These are phyloP conservation scores for Chaetodon trifascialis DNA, from an alignment of 2,113 vertebrate species.

Conservation along the genomic window DNA sequence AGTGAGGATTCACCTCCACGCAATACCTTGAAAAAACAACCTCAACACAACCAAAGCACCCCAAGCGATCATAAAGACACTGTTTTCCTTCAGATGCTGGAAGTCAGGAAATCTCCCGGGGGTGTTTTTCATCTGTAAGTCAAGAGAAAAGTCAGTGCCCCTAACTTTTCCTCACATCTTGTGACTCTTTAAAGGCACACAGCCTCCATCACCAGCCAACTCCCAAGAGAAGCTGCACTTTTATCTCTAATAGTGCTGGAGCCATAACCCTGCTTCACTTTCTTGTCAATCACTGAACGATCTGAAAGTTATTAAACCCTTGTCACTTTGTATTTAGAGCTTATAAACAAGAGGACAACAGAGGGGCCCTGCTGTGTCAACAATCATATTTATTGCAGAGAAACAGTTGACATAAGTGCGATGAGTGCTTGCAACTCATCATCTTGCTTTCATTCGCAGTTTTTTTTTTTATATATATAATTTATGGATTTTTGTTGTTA, in stretches of 20 bases:
- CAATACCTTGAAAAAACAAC: constrained; percentile 14
- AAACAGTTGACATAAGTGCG: constrained; percentile 21
- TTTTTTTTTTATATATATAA: not conserved
- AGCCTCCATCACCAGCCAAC: constrained; percentile 40
- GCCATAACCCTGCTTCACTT: constrained; percentile 57
- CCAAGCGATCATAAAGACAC: constrained; percentile 12
- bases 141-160: constrained; percentile 43
- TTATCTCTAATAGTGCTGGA: constrained; percentile 64
- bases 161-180: constrained; percentile 63
- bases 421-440: not conserved
- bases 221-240: constrained; percentile 60
- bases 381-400: constrained; percentile 14
- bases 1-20: not conserved
- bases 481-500: constrained; percentile 9
- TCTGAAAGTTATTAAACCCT: constrained; percentile 57
- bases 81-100: constrained; percentile 37
- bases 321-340: constrained; percentile 55
- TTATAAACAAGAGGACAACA: constrained; percentile 31
- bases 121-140: constrained; percentile 45
- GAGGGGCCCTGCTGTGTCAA: constrained; percentile 19
- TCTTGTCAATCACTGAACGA: constrained; percentile 58
- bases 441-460: constrained; percentile 16
- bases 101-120: constrained; percentile 31
- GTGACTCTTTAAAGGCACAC: constrained; percentile 61
- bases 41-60: constrained; percentile 1